These are phyloP conservation scores for Epinephelus coioides DNA, from an alignment of 2,797 vertebrate genomes.

Conservation along the genomic window DNA sequence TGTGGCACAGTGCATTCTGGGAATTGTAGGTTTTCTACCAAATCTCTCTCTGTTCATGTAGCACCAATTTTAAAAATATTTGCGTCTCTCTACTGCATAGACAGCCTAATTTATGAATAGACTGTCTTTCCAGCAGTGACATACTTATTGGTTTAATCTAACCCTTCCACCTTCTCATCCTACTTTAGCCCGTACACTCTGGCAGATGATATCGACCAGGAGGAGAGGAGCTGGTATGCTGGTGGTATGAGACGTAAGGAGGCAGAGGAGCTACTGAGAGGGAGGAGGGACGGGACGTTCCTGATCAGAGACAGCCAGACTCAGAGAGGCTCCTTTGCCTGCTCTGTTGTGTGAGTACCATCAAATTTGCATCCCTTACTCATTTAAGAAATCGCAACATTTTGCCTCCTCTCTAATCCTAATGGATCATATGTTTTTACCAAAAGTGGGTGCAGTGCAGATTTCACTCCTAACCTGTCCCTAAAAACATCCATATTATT, in stretches of 20 bases:
- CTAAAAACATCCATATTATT: too few relatives aligned
- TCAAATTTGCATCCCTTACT: neutral
- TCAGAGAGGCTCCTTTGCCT: slow-evolving; percentile 93
- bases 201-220: slow-evolving; percentile 88
- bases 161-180: neutral
- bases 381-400: neutral
- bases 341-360: slow-evolving; percentile 94
- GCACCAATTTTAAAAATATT: too few relatives aligned
- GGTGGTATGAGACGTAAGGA: slow-evolving; percentile 92
- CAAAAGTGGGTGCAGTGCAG: neutral
- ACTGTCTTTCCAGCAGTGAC: neutral
- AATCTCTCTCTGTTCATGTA: too few relatives aligned
- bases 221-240: slow-evolving; percentile 93
- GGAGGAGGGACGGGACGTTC: slow-evolving; percentile 92
- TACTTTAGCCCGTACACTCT: slow-evolving; percentile 89
- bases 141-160: neutral
- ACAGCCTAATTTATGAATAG: too few relatives aligned
- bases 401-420: too few relatives aligned
- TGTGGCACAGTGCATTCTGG: too few relatives aligned
- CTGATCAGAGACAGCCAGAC: slow-evolving; percentile 94
- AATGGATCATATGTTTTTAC: neutral
- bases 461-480: neutral
- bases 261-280: slow-evolving; percentile 92
- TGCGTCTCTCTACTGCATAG: too few relatives aligned
- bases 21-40: too few relatives aligned